These are phyloP conservation scores for Pelecanus crispus DNA, from an alignment of 2,113 vertebrate genomes.

Conservation along the genomic window DNA sequence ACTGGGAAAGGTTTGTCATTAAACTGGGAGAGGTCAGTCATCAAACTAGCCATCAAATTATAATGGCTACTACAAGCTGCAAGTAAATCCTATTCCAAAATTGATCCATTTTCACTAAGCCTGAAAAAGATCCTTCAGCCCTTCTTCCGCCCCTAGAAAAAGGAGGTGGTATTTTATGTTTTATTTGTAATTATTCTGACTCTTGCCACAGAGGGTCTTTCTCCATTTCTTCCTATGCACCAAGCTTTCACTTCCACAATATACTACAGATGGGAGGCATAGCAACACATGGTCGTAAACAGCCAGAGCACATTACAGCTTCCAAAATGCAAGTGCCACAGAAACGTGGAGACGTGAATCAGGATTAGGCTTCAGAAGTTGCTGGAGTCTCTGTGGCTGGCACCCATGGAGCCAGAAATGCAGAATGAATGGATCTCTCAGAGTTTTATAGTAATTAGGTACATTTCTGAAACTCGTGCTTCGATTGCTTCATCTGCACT, in stretches of 20 bases:
- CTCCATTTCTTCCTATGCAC: not conserved
- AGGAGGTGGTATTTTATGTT: not conserved
- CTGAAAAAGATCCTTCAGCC: not conserved
- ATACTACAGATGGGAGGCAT: not conserved
- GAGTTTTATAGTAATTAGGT: conserved; percentile 56
- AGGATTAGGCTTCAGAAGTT: conserved; percentile 49
- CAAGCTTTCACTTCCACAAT: not conserved
- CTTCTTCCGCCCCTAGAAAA: not conserved
- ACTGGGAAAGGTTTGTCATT: not conserved
- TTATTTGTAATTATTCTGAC: not conserved
- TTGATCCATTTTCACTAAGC: not conserved
- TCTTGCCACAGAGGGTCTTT: not conserved
- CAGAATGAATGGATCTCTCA: conserved; percentile 62
- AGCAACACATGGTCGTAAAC: not conserved
- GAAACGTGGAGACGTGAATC: conserved; percentile 21
- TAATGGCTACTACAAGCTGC: not conserved
- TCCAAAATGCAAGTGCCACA: conserved; percentile 4
- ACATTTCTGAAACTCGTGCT: conserved; percentile 39
- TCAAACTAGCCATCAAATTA: not conserved
- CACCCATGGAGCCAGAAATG: conserved; percentile 45
- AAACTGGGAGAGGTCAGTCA: not conserved
- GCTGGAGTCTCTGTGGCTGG: conserved; percentile 56
- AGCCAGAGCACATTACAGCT: not conserved
- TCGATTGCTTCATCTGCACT: not conserved
- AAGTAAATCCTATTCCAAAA: not conserved